These are phyloP conservation scores for Dichetophora obliterata DNA, from an alignment of 2,888 invertebrate genomes.

Conservation along the genomic window DNA sequence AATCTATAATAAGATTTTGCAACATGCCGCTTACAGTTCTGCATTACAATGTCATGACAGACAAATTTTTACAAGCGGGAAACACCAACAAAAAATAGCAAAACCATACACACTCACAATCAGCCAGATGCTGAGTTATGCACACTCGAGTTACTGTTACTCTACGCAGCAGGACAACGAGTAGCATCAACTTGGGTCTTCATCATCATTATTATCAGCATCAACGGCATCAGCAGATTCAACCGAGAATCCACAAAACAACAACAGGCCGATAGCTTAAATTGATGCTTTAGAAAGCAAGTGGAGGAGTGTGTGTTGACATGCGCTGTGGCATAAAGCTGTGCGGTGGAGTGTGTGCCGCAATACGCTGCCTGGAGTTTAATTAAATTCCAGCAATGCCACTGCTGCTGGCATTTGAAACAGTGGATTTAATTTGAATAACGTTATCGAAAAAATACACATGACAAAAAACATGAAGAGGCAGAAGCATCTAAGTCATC, in stretches of 20 bases:
- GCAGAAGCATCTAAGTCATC: background rate
- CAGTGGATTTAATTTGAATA: background rate
- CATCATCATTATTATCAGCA: conserved; percentile 12
- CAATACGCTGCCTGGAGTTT: conserved; percentile 22
- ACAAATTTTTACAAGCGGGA: too few relatives aligned
- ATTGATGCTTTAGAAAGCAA: conserved; percentile 8
- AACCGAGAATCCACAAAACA: conserved; percentile 19
- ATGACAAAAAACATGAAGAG: background rate
- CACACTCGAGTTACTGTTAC: background rate
- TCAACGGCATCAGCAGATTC: background rate
- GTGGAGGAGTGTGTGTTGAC: background rate
- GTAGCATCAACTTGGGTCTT: background rate
- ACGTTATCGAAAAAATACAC: background rate
- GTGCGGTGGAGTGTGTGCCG: background rate
- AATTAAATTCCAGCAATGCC: conserved; percentile 31
- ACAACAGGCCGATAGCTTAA: conserved; percentile 23
- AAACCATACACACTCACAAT: background rate
- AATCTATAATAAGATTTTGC: too few relatives aligned
- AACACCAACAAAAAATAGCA: too few relatives aligned
- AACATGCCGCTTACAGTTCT: too few relatives aligned
- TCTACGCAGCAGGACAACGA: background rate
- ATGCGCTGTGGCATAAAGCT: background rate
- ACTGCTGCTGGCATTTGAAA: background rate
- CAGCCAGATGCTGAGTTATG: background rate
- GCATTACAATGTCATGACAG: too few relatives aligned